A percentile compares a stretch with the other conserved stretches of the same genome.
These are phyloP conservation scores for Echinometra lucunter DNA, from an alignment of 53 echinoderm and acorn worm genomes.

Conservation along the genomic window DNA sequence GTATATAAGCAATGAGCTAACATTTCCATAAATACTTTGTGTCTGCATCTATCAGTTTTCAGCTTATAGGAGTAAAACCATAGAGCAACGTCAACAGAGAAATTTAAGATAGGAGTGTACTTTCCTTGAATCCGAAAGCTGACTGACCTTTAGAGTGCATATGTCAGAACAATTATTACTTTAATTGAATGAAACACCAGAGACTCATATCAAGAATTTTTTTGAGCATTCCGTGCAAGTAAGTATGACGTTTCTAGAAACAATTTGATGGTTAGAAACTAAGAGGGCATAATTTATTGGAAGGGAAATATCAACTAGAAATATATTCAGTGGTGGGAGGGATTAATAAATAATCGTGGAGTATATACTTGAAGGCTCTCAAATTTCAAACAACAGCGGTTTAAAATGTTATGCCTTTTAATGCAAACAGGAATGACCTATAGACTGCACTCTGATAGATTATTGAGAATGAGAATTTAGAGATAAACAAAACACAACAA, in stretches of 20 bases:
- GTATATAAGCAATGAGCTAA: background rate
- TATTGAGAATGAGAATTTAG: background rate
- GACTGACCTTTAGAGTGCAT: background rate
- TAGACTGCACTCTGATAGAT: background rate
- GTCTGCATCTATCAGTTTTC: background rate
- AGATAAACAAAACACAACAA: background rate
- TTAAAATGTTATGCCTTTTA: background rate
- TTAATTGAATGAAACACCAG: conserved; percentile 10
- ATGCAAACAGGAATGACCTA: background rate
- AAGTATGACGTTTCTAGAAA: conserved; percentile 5
- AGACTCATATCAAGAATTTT: background rate
- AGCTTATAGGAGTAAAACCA: background rate
- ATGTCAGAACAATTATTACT: conserved; percentile 25
- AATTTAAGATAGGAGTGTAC: background rate
- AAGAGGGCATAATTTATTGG: conserved; percentile 12
- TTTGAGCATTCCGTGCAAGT: background rate
- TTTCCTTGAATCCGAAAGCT: background rate
- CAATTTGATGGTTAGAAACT: background rate
- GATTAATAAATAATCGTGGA: background rate
- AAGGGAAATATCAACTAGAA: background rate
- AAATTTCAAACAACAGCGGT: background rate
- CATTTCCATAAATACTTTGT: background rate
- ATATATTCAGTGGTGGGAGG: background rate
- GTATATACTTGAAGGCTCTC: background rate
- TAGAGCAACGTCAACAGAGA: background rate